Evolutionary conservation across 37 sponge, comb jelly and placozoan species (phyloP).

Genomic region (Spongia lamella): DNA sequence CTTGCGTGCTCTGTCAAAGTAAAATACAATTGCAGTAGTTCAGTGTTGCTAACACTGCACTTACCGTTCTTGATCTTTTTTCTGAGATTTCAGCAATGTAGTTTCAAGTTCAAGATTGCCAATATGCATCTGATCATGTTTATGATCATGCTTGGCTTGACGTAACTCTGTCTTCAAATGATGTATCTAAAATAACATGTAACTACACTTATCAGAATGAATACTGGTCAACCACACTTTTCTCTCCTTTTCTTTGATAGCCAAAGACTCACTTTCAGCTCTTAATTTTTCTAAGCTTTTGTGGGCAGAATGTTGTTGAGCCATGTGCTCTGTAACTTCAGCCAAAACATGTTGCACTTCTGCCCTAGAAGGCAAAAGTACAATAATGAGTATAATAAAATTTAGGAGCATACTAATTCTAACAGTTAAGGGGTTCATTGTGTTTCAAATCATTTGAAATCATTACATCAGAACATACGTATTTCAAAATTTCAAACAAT

Average conservation of each 20-base stretch:
- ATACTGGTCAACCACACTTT: constrained; percentile 7
- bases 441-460: no score
- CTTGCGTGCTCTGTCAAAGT: no score
- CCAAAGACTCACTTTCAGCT: constrained; percentile 49
- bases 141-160: constrained; percentile 19
- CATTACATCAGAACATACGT: no score
- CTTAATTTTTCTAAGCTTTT: constrained; percentile 63
- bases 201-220: background rate
- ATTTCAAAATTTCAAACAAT: no score
- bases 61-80: constrained; percentile 56
- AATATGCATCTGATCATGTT: constrained; percentile 40
- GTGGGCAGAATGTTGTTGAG: constrained; percentile 64
- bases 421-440: no score
- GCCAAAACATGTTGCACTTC: constrained; percentile 58
- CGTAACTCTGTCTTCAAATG: constrained; percentile 42
- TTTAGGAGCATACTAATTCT: no score
- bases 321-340: constrained; percentile 73
- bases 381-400: no score
- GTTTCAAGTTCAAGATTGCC: constrained; percentile 37
- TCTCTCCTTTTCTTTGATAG: constrained; percentile 59
- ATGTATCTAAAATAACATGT: constrained; percentile 27
- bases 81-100: constrained; percentile 25
- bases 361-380: constrained; percentile 24
- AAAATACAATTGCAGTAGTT: no score
- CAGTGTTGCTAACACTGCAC: background rate